A percentile compares a stretch with the other conserved stretches of the same genome.
Conservation (phyloP, 2,888 invertebrate species). For the Auanema freiburgensis region DNA sequence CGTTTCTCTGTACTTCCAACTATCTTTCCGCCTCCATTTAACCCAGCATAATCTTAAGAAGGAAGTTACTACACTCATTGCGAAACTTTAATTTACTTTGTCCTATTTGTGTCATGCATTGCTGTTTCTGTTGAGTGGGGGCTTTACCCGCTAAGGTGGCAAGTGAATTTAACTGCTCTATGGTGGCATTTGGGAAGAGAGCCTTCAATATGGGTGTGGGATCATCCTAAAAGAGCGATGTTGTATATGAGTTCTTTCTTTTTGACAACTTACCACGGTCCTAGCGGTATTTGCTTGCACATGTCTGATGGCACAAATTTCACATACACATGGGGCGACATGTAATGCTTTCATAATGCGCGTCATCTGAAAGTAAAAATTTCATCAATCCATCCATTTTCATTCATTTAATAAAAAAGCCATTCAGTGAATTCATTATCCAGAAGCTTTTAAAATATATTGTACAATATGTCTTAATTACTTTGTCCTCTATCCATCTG, state of each 20-base stretch:
- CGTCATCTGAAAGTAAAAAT: slow-evolving; percentile 22
- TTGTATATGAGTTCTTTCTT: too few relatives aligned
- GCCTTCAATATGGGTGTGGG: slow-evolving; percentile 21
- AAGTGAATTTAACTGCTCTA: slow-evolving; percentile 26
- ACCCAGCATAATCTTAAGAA: neutral
- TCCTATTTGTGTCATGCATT: too few relatives aligned
- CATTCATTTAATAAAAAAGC: too few relatives aligned
- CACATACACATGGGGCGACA: slow-evolving; percentile 26
- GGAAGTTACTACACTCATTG: neutral
- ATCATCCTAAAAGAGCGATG: slow-evolving; percentile 16
- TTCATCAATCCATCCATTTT: too few relatives aligned
- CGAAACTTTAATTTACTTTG: too few relatives aligned
- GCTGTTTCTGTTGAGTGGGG: slow-evolving; percentile 1
- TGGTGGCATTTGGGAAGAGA: slow-evolving; percentile 33
- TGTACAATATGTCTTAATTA: too few relatives aligned
- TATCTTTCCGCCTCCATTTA: slow-evolving; percentile 32
- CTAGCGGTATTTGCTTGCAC: slow-evolving; percentile 10
- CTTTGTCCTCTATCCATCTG: too few relatives aligned
- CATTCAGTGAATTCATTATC: too few relatives aligned
- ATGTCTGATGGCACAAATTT: slow-evolving; percentile 20
- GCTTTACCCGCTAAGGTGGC: slow-evolving; percentile 29
- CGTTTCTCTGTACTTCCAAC: slow-evolving; percentile 21
- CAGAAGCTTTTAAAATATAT: too few relatives aligned
- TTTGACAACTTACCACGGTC: slow-evolving; percentile 11
- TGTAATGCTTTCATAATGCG: slow-evolving; percentile 34